Base-by-base conservation (phyloP, 1,140 invertebrate genomes). In the Eubasilissa regina region DNA sequence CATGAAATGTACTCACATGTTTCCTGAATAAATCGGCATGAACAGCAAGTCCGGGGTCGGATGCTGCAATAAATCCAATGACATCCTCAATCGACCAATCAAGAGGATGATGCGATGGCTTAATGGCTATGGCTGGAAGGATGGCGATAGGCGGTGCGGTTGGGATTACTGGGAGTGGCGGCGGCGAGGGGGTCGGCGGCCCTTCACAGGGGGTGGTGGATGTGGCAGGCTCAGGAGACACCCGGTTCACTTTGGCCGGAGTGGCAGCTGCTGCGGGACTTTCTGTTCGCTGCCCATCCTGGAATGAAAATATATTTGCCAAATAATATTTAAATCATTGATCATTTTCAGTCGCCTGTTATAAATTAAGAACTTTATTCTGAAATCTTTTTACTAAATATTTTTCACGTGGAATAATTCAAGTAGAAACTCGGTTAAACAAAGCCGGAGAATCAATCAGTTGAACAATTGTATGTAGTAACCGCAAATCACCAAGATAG, bases 61-160 rank as follows among this genome's bases (percentile, higher is more conserved):
- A 93, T 60, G 93, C 92, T 47, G 93, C 93, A 79, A 99, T 97
- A 86, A 96, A 94, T 81, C 94, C 92, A 83, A 98, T 97, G 44
- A 99, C 97, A 85, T 99, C 97, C 86, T 98, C 97, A 73, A 98
- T 96, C 9, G 94, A 93, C 97, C 97, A 98, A 84, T 97, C 95
- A 13, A 91, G 90, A 48, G 83, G 83, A 80, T 85, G 87, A 35
- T 87, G 87, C 77, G 86, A 85, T 13, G 90, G 88, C 60, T 88
- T 87, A 21, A 87, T 88, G 35, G 90, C 90, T 35, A 81, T 51
- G 44, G 80, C 78, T 9, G 82, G 77, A 9, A 35, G 25, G 25
- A 35, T 84, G 82, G 25, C 83, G 83, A 62, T 11, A 83, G 77
- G 15, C 80, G 76, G 25, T 35, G 12, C 80, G 84, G 45, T 82